Evolutionary conservation across 92 coral and sea anemone species (phyloP), one percentile per base, ranked within the genome.

Genomic region (Umimayanthus chanpuru): DNA sequence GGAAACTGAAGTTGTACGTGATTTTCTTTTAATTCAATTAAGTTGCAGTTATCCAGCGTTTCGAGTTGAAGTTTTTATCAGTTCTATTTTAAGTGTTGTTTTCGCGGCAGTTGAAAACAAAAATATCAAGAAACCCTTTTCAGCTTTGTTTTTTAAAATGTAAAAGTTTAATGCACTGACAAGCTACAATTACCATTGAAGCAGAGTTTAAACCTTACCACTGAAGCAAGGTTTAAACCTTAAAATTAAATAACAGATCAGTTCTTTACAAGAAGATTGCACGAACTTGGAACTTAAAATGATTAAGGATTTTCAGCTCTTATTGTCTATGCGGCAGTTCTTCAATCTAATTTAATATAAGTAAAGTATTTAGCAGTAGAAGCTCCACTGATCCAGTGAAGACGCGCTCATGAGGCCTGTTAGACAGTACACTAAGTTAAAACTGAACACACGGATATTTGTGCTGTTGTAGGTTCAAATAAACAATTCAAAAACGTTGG

Each of bases 401-500:
- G 41, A 36, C 50, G 39, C 28, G 7, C 79, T 36, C 25, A 18
- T 40, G 21, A 38, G 29, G 23, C 50, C 44, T 74, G 79, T 61
- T 38, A 32, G 29, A 18, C 44, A 74, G 50, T 14, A 74, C 11
- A 41, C 0, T 74, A 39, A 74, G 50, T 39, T 74, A 74, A 36
- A 74, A 74, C 50, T 16, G 79, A 74, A 58, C n/a, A 16, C 41
- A 55, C 66, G 61, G 26, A 80, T 3, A 36, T 21, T 80, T 36
- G 85, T 55, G 85, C 70, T 53, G 44, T 56, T 25, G 47, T 32
- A 55, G 41, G 41, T 15, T 18, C 44, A 58, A 80, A 58, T 80
- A 80, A 80, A 80, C n/a, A 9, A 20, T 65, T 80, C n/a, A 23
- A 61, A 61, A 80, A 40, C 29, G 73, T 61, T 58, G 50, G 9